Evolutionary conservation across 2,113 vertebrate genomes (phyloP).

Genomic region (Eupsittula cactorum): DNA sequence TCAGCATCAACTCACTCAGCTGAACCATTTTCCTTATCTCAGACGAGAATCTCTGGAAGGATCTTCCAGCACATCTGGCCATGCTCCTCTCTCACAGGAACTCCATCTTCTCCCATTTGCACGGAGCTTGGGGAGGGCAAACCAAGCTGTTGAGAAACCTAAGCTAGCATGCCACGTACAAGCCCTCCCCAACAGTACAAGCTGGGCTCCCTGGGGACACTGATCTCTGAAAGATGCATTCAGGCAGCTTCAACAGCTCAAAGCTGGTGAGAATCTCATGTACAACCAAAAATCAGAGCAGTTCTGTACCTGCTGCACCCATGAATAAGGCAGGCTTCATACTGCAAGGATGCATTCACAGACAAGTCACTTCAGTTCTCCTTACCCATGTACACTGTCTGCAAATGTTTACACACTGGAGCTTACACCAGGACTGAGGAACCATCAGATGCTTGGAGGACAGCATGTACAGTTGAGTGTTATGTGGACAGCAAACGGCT

Average conservation of each 20-base stretch:
- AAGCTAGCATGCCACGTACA: not conserved
- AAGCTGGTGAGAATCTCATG: not conserved
- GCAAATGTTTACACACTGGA: not conserved
- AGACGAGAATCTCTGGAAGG: not conserved
- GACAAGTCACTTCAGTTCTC: not conserved
- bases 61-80: not conserved
- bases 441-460: not conserved
- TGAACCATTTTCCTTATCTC: not conserved
- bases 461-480: not conserved
- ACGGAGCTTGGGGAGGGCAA: not conserved
- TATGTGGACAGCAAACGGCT: not conserved
- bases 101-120: not conserved
- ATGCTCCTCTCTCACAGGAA: not conserved
- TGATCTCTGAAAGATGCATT: not conserved
- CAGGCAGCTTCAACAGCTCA: not conserved
- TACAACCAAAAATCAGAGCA: not conserved
- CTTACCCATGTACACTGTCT: not conserved
- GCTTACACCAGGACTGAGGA: not conserved
- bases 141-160: not conserved
- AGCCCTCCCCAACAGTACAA: not conserved
- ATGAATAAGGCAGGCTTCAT: not conserved
- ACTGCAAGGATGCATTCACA: not conserved
- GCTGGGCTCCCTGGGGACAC: not conserved
- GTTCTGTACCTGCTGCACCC: not conserved
- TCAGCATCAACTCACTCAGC: constrained; percentile 42